Evolutionary conservation across 2,888 invertebrate genomes (phyloP).

Genomic region (Salticus scenicus): DNA sequence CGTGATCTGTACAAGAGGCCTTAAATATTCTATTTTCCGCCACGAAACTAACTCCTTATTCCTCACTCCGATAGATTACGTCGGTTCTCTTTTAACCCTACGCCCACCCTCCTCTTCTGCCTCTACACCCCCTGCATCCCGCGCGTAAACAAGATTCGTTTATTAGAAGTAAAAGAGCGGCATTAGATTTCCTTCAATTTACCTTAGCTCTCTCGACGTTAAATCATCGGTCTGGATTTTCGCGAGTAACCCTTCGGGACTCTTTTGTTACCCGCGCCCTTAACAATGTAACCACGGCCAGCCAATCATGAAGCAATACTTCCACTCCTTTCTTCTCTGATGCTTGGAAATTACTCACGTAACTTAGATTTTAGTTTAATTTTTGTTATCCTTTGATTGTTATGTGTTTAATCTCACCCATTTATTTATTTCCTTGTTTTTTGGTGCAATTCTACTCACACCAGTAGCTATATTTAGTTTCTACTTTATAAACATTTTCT

Average conservation of each 20-base stretch:
- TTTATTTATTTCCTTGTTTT: too few species aligned
- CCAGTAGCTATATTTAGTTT: too few species aligned
- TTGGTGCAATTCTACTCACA: too few species aligned
- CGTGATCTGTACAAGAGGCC: background rate
- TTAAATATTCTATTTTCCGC: constrained; percentile 61
- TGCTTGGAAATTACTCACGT: too few species aligned
- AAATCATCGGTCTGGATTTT: constrained; percentile 66
- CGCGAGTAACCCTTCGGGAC: constrained; percentile 63
- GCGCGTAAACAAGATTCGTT: constrained; percentile 64
- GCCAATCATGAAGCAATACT: constrained; percentile 70
- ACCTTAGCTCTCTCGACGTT: constrained; percentile 54
- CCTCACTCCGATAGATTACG: constrained; percentile 39
- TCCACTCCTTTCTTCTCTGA: too few species aligned
- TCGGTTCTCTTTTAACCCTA: constrained; percentile 2
- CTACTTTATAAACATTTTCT: too few species aligned
- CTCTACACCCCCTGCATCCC: background rate
- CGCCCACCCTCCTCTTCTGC: background rate
- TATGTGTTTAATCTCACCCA: too few species aligned
- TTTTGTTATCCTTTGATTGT: too few species aligned
- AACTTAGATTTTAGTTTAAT: too few species aligned
- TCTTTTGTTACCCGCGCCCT: constrained; percentile 65
- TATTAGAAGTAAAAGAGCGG: constrained; percentile 65
- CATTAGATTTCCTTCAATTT: constrained; percentile 68
- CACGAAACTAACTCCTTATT: constrained; percentile 25
- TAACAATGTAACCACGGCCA: constrained; percentile 69